phyloP scores from a whole-genome alignment of 2,888 invertebrate species.

The Eristalinus aeneus region DNA sequence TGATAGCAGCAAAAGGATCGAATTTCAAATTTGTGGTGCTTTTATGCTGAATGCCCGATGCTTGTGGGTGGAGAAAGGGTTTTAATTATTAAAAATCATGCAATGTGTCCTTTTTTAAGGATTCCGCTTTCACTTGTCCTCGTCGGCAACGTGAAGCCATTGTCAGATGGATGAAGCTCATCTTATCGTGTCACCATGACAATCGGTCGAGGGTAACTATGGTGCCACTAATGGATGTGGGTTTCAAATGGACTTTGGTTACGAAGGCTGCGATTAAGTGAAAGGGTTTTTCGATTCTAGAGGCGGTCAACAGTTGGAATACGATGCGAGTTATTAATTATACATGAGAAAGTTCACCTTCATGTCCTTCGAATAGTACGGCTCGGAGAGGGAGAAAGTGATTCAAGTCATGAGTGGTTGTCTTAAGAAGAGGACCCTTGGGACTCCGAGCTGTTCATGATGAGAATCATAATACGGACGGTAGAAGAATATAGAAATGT shows the following conservation, averaged over 20 bases:
- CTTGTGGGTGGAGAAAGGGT: slow-evolving; percentile 23
- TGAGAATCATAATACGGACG: too few species aligned
- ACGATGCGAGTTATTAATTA: slow-evolving; percentile 18
- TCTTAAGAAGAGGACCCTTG: neutral
- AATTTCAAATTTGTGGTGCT: slow-evolving; percentile 60
- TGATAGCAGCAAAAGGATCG: slow-evolving; percentile 60
- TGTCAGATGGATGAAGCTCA: slow-evolving; percentile 4
- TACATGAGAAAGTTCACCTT: slow-evolving; percentile 3
- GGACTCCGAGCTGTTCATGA: too few species aligned
- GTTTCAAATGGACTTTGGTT: slow-evolving; percentile 51
- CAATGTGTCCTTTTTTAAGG: slow-evolving; percentile 33
- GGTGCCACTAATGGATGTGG: slow-evolving; percentile 52
- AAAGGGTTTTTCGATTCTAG: neutral
- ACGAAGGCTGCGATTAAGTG: neutral
- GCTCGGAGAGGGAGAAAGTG: neutral
- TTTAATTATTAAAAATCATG: slow-evolving; percentile 67
- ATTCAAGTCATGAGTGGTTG: neutral
- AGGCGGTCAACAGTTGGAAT: neutral
- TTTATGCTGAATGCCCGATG: slow-evolving; percentile 23
- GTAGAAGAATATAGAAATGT: too few species aligned
- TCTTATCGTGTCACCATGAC: slow-evolving; percentile 37
- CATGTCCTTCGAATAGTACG: too few species aligned
- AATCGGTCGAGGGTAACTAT: slow-evolving; percentile 36
- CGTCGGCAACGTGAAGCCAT: slow-evolving; percentile 47
- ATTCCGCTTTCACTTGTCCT: slow-evolving; percentile 33